These are phyloP conservation scores for Dromas ardeola DNA, from an alignment of 2,113 vertebrate species.

Conservation along the genomic window DNA sequence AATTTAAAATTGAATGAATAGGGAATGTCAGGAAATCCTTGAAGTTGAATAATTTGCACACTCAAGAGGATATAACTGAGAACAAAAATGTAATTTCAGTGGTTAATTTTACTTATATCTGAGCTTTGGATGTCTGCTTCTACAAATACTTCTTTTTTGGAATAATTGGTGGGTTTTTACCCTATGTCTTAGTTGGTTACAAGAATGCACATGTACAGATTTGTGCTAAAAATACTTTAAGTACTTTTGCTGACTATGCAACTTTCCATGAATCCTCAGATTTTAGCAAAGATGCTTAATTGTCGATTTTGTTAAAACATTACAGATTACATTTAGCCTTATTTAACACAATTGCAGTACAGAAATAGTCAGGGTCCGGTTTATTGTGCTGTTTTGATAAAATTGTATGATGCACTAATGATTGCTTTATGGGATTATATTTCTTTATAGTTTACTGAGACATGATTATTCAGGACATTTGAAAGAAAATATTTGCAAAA, in stretches of 20 bases:
- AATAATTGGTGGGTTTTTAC: neutral
- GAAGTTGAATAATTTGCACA: neutral
- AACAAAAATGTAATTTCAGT: neutral
- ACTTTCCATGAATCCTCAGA: neutral
- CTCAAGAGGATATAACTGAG: neutral
- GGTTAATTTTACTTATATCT: neutral
- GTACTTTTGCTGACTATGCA: neutral
- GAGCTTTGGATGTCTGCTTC: neutral
- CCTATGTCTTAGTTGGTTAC: neutral
- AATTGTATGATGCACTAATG: neutral
- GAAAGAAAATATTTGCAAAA: neutral
- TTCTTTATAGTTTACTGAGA: neutral
- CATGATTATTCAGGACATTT: neutral
- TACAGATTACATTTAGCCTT: neutral
- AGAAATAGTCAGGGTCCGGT: neutral
- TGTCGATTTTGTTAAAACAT: neutral
- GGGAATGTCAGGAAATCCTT: neutral
- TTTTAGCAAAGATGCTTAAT: neutral
- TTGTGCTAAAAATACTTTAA: neutral
- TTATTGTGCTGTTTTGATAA: constrained; percentile 34
- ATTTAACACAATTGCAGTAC: constrained; percentile 33
- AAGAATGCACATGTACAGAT: neutral
- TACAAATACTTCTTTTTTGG: neutral
- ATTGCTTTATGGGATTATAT: neutral
- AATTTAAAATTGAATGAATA: neutral